Evolutionary conservation across 2,888 invertebrate species (phyloP), one percentile per base, ranked within the genome.

Genomic region (Bembecia ichneumoniformis): DNA sequence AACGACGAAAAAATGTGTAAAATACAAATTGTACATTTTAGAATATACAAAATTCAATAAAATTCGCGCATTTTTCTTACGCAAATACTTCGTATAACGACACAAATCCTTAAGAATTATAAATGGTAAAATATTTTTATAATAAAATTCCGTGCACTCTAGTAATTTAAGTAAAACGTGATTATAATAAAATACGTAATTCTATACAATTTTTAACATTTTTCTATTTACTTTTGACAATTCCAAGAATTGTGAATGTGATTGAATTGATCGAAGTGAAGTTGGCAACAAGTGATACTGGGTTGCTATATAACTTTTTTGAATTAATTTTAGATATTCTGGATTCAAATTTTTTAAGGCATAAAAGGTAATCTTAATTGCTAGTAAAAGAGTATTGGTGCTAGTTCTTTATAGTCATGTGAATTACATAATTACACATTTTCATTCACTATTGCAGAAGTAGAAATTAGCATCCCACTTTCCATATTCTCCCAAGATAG

Each of bases 211-310:
- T 48, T 48, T 43, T 43, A 50, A 59, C 57, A 70, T 71, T 76
- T 74, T 76, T 71, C 67, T 79, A 79, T 80, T 82, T 81, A 76
- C 76, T 80, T 82, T 79, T 84, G 83, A 84, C 84, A 80, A 45
- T 77, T 77, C 70, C 64, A 61, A 68, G 68, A 67, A 66, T 74
- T 78, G 73, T 67, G 68, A 66, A 64, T 28, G 28, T 28, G 28
- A 28, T 28, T 28, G 28, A 28, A 28, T 60, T 40, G 57, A 66
- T 55, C 53, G 44, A 53, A 60, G 50, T 67, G 77, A 79, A 77
- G 71, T 67, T 69, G 62, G 68, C 50, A 34, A 44, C 52, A 28
- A 28, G 16, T 28, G 9, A 9, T 20, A 9, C 7, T 51, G 47
- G 53, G 52, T 51, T 52, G 55, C 45, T n/a, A 17, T 28, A 9